Evolutionary conservation across 2,888 invertebrate genomes (phyloP).

Genomic region (Gymnocheta viridis): DNA sequence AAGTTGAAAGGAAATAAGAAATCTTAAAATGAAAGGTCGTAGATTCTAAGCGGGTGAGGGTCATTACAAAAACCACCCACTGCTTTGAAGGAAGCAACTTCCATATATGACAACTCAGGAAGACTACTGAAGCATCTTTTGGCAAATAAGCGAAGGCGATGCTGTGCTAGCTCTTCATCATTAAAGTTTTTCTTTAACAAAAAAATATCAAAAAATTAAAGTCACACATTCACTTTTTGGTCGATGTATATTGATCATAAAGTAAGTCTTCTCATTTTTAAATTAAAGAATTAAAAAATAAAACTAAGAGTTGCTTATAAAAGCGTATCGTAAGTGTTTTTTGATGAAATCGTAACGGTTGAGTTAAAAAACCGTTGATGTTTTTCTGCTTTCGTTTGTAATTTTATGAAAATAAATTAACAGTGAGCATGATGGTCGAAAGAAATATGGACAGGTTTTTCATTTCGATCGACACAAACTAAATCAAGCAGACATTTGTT

Average conservation of each 20-base stretch:
- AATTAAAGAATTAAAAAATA: conserved; percentile 42
- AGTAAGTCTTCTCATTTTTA: background rate
- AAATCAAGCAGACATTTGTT: conserved; percentile 23
- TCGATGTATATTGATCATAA: background rate
- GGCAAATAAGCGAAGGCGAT: too few species aligned
- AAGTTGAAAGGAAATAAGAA: too few species aligned
- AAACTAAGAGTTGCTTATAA: conserved; percentile 41
- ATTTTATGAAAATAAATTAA: conserved; percentile 41
- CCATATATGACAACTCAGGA: too few species aligned
- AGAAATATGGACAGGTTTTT: conserved; percentile 47
- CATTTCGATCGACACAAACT: conserved; percentile 25
- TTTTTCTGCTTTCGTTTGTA: conserved; percentile 24
- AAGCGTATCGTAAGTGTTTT: conserved; percentile 43
- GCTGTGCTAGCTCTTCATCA: too few species aligned
- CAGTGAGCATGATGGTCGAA: conserved; percentile 22
- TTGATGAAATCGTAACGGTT: conserved; percentile 60
- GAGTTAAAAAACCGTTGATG: conserved; percentile 53
- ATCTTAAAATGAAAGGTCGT: too few species aligned
- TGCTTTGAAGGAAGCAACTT: too few species aligned
- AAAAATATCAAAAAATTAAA: background rate
- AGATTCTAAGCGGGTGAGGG: too few species aligned
- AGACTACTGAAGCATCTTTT: too few species aligned
- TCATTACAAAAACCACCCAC: too few species aligned
- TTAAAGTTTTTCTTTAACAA: background rate
- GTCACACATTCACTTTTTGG: background rate